A percentile compares a stretch with the other conserved stretches of the same genome.
These are phyloP conservation scores for Puffinus mauretanicus DNA, from an alignment of 2,113 vertebrate genomes.

Conservation along the genomic window DNA sequence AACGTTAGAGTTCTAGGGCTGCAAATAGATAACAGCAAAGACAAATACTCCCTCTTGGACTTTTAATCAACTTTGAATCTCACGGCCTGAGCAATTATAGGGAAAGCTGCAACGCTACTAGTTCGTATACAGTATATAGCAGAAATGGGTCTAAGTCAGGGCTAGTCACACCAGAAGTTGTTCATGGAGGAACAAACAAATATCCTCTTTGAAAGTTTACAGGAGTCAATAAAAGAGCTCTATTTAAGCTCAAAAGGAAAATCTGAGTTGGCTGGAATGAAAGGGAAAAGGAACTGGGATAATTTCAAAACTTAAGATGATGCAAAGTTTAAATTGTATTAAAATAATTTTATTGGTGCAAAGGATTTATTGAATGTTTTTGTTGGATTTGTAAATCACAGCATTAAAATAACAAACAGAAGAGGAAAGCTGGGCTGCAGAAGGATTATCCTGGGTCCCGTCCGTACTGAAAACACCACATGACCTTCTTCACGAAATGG, in stretches of 20 bases:
- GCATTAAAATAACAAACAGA: background rate
- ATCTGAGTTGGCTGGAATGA: background rate
- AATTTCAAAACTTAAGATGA: background rate
- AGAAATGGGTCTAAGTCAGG: background rate
- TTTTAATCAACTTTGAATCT: background rate
- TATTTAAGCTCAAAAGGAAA: background rate
- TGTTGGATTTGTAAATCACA: background rate
- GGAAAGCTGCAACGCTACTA: background rate
- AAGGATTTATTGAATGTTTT: background rate
- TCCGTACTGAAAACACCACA: background rate
- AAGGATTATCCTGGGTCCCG: background rate
- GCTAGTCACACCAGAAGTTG: background rate
- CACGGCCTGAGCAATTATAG: background rate
- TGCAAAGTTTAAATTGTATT: background rate
- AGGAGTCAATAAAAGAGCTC: background rate
- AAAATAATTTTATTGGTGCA: background rate
- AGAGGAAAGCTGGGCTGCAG: conserved; percentile 3
- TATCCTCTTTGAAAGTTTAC: background rate
- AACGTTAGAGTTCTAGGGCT: background rate
- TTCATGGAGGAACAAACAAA: background rate
- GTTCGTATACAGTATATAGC: fast-evolving
- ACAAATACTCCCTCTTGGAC: background rate
- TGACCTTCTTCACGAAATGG: background rate
- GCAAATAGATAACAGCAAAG: background rate
- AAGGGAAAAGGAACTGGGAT: background rate